Base-by-base conservation (phyloP, 2,113 vertebrate species). In the Cygnus buccinator region DNA sequence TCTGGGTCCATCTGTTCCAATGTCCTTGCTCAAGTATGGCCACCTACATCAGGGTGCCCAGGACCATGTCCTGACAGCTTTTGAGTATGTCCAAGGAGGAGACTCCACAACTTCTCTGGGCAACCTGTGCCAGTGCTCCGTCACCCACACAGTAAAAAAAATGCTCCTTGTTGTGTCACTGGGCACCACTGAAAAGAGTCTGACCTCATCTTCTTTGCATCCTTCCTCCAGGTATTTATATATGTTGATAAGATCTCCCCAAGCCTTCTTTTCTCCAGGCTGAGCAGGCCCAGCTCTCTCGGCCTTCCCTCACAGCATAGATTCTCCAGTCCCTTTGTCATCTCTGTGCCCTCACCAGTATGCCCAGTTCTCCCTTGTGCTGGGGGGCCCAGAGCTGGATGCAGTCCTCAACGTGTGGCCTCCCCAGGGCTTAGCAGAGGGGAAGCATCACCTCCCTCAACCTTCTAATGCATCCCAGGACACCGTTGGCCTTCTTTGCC, bases 401-500 rank as follows among this genome's bases (percentile, higher is more conserved):
- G 6, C 52, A 21, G 6, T 2, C 25, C 17, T 43, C 11, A 33
- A 33, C 8, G 3, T 62, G 7, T 39, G 33, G 6, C 26, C 17
- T 62, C 21, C 37, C 4, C 17, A 46, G 3, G 13, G 17, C 4
- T 62, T 17, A 62, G 26, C 37, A 79, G 57, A 46, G 0, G 7
- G 14, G 13, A 59, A 59, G 11, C 11, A 37, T 39, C 33, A 50
- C 25, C 39, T 48, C 15, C 18, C 29, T n/a, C 3, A 6, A 63
- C 31, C 58, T 63, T 10, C 10, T 31, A 14, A 10, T 46, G 39
- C n/a, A 63, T 29, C 23, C 10, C 10, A 41, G 25, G 57, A 18
- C 35, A 21, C 15, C 5, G 13, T 12, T 50, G 3, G 0, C 16
- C 18, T 4, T 21, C n/a, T 43, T 33, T 25, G 29, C 1, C 0